These are phyloP conservation scores for Leucosticte australis DNA, from an alignment of 2,113 vertebrate species.

Conservation along the genomic window DNA sequence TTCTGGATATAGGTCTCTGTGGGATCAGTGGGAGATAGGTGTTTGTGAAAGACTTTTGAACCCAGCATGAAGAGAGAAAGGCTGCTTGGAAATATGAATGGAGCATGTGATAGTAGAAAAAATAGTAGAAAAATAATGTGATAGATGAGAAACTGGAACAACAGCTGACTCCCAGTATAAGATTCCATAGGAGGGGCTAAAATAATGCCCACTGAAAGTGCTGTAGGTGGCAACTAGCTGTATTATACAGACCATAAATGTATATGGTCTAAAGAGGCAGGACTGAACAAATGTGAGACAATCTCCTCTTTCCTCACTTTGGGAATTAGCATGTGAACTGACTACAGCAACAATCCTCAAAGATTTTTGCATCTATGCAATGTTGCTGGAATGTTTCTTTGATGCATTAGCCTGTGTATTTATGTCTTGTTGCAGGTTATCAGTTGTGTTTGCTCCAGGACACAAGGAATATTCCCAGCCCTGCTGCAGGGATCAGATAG, in stretches of 20 bases:
- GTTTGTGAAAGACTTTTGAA: not conserved
- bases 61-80: not conserved
- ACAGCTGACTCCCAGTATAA: not conserved
- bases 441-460: not conserved
- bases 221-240: not conserved
- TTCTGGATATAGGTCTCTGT: not conserved
- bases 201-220: not conserved
- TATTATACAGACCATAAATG: not conserved
- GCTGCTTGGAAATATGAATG: not conserved
- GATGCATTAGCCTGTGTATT: not conserved
- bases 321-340: not conserved
- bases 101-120: not conserved
- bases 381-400: not conserved
- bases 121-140: not conserved
- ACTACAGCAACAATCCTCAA: not conserved
- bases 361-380: not conserved
- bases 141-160: fast-evolving
- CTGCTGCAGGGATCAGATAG: not conserved
- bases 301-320: not conserved
- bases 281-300: not conserved
- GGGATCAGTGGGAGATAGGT: not conserved
- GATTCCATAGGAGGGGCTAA: not conserved
- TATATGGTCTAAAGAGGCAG: not conserved
- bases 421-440: not conserved
- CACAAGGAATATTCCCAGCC: not conserved